Conservation (phyloP, 35 echinoderm and acorn worm species). For the Lytechinus variegatus region DNA sequence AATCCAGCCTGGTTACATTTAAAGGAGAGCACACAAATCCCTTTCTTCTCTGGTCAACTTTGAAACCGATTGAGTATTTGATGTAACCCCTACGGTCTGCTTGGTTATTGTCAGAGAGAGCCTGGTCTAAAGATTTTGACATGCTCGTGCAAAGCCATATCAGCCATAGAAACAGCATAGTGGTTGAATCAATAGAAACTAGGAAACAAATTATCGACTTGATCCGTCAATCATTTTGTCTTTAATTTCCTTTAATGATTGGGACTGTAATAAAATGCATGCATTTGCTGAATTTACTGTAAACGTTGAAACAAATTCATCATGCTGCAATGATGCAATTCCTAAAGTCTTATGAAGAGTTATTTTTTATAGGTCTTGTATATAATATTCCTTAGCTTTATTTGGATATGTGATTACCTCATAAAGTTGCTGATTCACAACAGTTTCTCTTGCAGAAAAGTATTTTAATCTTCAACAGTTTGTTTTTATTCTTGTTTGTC, state of each 20-base stretch:
- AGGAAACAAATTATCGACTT: neutral
- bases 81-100: neutral
- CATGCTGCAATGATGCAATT: too few relatives aligned
- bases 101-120: neutral
- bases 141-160: neutral
- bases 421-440: too few relatives aligned
- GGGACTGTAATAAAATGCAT: too few relatives aligned
- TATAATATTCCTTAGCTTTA: too few relatives aligned
- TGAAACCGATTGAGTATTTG: neutral
- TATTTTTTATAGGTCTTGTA: too few relatives aligned
- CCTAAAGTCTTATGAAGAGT: too few relatives aligned
- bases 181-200: conserved; percentile 4
- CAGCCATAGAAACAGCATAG: neutral
- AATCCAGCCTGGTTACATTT: neutral
- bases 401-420: too few relatives aligned
- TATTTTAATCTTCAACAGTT: too few relatives aligned
- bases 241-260: neutral
- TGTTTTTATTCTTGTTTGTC: too few relatives aligned
- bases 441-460: too few relatives aligned
- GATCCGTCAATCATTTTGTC: neutral
- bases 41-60: neutral
- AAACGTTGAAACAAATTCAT: too few relatives aligned
- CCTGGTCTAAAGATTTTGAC: neutral
- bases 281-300: too few relatives aligned
- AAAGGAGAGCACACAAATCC: neutral